Percentiles rank a stretch among this genome's conserved stretches.
These are phyloP conservation scores for Scaptomyza parva DNA, from an alignment of 2,888 invertebrate genomes.

Conservation along the genomic window DNA sequence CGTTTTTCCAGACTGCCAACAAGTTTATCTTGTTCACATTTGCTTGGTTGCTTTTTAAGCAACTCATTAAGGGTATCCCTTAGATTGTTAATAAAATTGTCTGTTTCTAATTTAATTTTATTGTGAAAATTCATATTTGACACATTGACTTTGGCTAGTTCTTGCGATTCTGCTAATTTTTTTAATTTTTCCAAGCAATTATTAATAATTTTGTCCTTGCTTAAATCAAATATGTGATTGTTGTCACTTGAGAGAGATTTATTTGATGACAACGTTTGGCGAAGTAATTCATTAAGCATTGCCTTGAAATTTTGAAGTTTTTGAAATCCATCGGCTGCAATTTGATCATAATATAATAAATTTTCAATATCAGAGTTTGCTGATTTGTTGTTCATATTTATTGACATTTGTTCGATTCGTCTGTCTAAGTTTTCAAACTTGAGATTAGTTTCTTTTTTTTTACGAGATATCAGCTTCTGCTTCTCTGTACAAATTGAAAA, in stretches of 20 bases:
- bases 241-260: neutral
- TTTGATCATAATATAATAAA: neutral
- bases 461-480: neutral
- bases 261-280: neutral
- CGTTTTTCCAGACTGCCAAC: neutral
- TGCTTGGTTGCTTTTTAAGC: neutral
- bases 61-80: neutral
- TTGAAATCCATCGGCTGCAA: neutral
- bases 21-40: neutral
- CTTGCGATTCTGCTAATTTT: neutral
- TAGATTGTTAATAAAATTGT: neutral
- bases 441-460: neutral
- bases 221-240: neutral
- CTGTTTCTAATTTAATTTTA: neutral
- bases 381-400: neutral
- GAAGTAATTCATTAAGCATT: neutral
- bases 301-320: neutral
- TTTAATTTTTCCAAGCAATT: conserved; percentile 2
- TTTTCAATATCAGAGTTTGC: neutral
- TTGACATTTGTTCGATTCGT: neutral
- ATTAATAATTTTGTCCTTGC: neutral
- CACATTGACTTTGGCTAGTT: neutral
- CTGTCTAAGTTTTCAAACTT: neutral
- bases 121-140: neutral
- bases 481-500: neutral